Evolutionary conservation across 2,797 vertebrate genomes (phyloP), one percentile per base, ranked within the genome.

Genomic region (Phataginus tetradactyla): DNA sequence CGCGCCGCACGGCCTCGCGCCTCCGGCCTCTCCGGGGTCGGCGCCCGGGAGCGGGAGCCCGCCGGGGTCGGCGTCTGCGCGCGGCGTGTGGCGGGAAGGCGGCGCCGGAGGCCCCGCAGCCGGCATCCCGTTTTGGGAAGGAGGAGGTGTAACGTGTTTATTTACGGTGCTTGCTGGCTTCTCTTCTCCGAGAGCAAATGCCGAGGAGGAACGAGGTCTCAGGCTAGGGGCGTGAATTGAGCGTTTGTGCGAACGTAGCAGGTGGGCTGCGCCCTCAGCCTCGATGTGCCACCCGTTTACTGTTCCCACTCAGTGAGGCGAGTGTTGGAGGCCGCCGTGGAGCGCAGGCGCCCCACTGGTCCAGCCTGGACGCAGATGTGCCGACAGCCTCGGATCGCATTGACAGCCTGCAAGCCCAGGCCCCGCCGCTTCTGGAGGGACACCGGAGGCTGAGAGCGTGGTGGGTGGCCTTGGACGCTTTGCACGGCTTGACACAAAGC

Each of bases 381-480:
- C 34, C 1, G 39, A 51, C 49, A 34, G 59, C 77, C 25, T 17
- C 3, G 23, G 78, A 25, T 61, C 79, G 3, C 83, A 6, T 5
- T 20, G 4, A 32, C 53, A 29, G 21, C 27, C 49, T 21, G 21
- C 18, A 25, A 27, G 34, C 45, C 57, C 12, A 37, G 53, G 74
- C 93, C 86, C 57, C 66, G 63, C 17, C 64, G 86, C 84, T 93
- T 95, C 91, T 86, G 80, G 59, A 75, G 81, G 11, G 91, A 92
- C 68, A 4, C 1, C 3, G 12, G 69, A 84, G 87, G n/a, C 84
- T 68, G 86, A 71, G 88, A 93, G 69, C 81, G 0, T 27, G 59
- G 29, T 87, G 95, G 92, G 80, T 75, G 96, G 85, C 77, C 57
- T 66, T 27, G 71, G 7, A 39, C 90, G 20, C 61, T 80, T 51